These are phyloP conservation scores for Rhopilema esculentum DNA, from an alignment of 30 jellyfish, hydroid and myxozoan genomes.

Conservation along the genomic window DNA sequence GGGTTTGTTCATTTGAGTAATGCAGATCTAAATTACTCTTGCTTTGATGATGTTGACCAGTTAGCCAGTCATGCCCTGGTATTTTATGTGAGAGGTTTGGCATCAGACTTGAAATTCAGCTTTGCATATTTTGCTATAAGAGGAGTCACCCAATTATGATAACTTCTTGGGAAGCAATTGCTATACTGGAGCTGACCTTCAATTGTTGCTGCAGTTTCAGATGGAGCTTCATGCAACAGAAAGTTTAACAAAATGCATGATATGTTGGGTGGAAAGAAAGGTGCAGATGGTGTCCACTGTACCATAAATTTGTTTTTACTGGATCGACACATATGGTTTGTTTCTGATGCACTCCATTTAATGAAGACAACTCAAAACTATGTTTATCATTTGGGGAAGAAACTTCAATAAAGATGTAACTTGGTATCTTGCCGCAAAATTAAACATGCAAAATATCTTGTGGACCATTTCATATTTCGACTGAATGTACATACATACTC, in stretches of 20 bases:
- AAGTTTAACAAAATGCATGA: slow-evolving; percentile 28
- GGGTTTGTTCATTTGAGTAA: slow-evolving; percentile 69
- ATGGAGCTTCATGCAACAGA: slow-evolving; percentile 46
- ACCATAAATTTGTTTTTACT: no score
- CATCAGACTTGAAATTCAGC: slow-evolving; percentile 52
- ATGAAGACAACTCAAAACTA: slow-evolving; percentile 40
- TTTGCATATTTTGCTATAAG: slow-evolving; percentile 72
- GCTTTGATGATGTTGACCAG: slow-evolving; percentile 28
- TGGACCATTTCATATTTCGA: no score
- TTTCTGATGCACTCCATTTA: slow-evolving; percentile 42
- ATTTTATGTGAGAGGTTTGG: slow-evolving; percentile 61
- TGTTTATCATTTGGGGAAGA: slow-evolving; percentile 13
- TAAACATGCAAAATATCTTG: no score
- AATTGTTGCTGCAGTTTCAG: slow-evolving; percentile 61
- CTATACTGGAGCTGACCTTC: slow-evolving; percentile 38
- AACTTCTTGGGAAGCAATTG: slow-evolving; percentile 70
- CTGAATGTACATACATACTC: no score
- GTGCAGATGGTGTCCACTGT: no score
- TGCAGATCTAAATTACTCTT: slow-evolving; percentile 34
- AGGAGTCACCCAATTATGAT: slow-evolving; percentile 55
- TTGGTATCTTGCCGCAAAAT: no score
- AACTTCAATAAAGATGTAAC: no score
- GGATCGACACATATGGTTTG: slow-evolving; percentile 16
- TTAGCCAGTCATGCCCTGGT: slow-evolving; percentile 69
- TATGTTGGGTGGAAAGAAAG: not conserved